Conservation (phyloP, 2,113 vertebrate species). For the Nothocercus julius region DNA sequence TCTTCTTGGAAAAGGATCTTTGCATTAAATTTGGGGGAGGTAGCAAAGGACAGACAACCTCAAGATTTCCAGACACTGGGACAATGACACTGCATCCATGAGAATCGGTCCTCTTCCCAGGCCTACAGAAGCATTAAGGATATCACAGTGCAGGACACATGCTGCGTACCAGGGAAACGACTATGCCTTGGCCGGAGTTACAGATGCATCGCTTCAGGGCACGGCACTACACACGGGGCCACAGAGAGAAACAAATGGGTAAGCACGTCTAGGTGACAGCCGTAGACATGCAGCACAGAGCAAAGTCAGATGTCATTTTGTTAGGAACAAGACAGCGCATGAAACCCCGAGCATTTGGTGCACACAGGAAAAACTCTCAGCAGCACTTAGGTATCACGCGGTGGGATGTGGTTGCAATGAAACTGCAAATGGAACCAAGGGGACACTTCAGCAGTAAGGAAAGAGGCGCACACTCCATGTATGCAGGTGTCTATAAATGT, state of each 20-base stretch:
- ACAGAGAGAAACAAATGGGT: not conserved
- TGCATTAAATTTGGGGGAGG: not conserved
- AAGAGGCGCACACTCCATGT: not conserved
- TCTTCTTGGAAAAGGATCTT: not conserved
- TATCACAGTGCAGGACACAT: not conserved
- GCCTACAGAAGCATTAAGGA: not conserved
- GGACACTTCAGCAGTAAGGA: not conserved
- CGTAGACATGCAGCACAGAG: not conserved
- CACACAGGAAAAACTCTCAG: not conserved
- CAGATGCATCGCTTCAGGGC: not conserved
- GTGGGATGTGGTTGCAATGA: not conserved
- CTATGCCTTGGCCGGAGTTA: not conserved
- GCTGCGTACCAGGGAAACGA: not conserved
- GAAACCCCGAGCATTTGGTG: not conserved
- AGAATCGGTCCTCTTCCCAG: not conserved
- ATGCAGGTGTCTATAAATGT: not conserved
- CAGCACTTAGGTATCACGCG: not conserved
- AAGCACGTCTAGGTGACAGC: not conserved
- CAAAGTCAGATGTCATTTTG: not conserved
- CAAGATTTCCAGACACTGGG: not conserved
- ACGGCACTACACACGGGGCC: not conserved
- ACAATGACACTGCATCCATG: fast-evolving
- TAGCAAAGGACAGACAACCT: not conserved
- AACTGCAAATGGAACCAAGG: not conserved
- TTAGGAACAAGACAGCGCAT: not conserved